Percentiles rank a stretch among this genome's conserved stretches.
Conservation (phyloP, 2,888 invertebrate species). For the Dicyrtoma fusca region DNA sequence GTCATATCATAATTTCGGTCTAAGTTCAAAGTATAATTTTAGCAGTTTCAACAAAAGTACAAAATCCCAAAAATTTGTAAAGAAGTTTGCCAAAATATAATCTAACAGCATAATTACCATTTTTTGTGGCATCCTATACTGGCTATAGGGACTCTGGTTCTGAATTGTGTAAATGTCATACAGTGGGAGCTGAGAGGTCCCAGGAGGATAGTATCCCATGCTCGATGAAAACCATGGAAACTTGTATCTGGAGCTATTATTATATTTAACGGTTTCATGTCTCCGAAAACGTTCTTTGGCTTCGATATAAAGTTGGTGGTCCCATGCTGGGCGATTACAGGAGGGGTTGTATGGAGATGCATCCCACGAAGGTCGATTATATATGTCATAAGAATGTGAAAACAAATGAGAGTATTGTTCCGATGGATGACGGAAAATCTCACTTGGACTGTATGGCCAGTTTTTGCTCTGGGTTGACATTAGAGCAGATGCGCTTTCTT, state of each 20-base stretch:
- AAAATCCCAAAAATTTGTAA: too few species aligned
- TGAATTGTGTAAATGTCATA: not conserved
- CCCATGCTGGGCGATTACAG: slow-evolving; percentile 27
- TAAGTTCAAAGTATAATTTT: too few species aligned
- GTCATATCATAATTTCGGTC: too few species aligned
- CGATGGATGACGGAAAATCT: not conserved
- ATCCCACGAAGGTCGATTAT: slow-evolving; percentile 19
- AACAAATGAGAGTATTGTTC: not conserved
- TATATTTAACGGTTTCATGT: slow-evolving; percentile 13
- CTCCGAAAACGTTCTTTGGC: slow-evolving; percentile 18
- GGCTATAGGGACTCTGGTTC: not conserved
- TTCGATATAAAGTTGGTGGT: slow-evolving; percentile 6
- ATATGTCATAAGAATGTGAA: slow-evolving; percentile 1
- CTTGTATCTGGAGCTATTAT: not conserved
- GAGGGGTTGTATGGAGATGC: slow-evolving; percentile 11
- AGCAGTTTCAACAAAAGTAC: too few species aligned
- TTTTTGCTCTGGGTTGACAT: too few species aligned
- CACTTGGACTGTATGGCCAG: too few species aligned
- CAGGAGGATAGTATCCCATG: not conserved
- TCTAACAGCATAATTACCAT: too few species aligned
- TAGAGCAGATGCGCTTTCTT: too few species aligned
- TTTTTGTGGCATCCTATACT: too few species aligned
- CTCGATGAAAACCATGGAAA: too few species aligned
- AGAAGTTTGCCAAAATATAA: too few species aligned
- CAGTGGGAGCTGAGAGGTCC: not conserved